phyloP scores from a whole-genome alignment of 2,888 invertebrate genomes.

The Caenorhabditis sp. region DNA sequence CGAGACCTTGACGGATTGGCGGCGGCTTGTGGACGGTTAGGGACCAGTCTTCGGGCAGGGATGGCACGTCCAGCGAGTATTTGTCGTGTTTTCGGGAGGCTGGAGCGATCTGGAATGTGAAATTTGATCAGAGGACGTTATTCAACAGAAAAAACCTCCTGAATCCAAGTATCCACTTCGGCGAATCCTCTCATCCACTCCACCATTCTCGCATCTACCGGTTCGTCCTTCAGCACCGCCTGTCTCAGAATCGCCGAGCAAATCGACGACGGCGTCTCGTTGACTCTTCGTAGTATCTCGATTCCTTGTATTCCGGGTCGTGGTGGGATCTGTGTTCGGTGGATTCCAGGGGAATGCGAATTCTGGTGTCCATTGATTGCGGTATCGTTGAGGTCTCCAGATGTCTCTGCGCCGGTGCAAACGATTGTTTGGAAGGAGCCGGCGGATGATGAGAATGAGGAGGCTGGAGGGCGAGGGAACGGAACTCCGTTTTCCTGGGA shows the following conservation, averaged over 20 bases:
- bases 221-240: conserved; percentile 32
- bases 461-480: conserved; percentile 23
- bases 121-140: neutral
- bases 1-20: conserved; percentile 46
- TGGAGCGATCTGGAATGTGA: conserved; percentile 21
- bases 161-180: conserved; percentile 59
- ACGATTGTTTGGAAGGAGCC: conserved; percentile 38
- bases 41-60: conserved; percentile 54
- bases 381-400: conserved; percentile 23
- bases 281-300: conserved; percentile 50
- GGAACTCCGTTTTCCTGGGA: neutral
- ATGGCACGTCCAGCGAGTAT: conserved; percentile 55
- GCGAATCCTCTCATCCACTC: conserved; percentile 61
- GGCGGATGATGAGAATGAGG: conserved; percentile 39
- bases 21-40: conserved; percentile 48
- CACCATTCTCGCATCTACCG: conserved; percentile 51
- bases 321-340: conserved; percentile 30
- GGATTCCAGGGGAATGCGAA: conserved; percentile 25
- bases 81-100: conserved; percentile 56
- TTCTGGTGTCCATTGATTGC: neutral
- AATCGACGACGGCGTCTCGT: conserved; percentile 30
- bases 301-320: conserved; percentile 53
- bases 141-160: conserved; percentile 29
- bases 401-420: conserved; percentile 8
- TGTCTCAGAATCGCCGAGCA: conserved; percentile 48